phyloP scores from a whole-genome alignment of 2,797 vertebrate genomes.

The Dendrocincla fuliginosa region DNA sequence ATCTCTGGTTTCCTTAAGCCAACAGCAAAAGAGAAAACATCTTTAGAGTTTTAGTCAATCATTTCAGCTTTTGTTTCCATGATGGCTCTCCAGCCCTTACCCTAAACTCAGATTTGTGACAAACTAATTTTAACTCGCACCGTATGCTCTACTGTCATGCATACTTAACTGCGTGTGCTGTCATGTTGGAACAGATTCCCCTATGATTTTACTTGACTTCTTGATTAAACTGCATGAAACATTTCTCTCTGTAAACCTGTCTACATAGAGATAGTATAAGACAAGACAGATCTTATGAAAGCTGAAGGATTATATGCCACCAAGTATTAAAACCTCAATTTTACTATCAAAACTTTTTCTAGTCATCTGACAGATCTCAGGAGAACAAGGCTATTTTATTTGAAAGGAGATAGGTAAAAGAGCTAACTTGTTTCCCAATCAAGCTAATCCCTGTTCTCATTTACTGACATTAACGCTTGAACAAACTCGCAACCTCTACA shows the following conservation, averaged over 20 bases:
- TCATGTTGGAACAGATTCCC: neutral
- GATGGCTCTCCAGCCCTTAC: neutral
- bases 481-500: neutral
- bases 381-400: neutral
- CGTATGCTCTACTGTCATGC: neutral
- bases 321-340: neutral
- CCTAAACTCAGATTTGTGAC: neutral
- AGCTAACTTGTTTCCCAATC: neutral
- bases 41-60: neutral
- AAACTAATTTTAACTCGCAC: neutral
- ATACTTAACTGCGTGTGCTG: neutral
- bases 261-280: neutral
- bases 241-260: neutral
- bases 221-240: neutral
- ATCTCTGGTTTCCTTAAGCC: neutral
- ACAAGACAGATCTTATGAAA: neutral
- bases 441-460: neutral
- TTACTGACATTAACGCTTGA: neutral
- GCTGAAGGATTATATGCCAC: neutral
- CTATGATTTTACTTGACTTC: neutral
- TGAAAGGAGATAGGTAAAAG: neutral
- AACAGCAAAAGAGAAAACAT: neutral
- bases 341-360: neutral
- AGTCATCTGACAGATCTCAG: neutral
- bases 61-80: neutral